Base-by-base conservation (phyloP, 2,888 invertebrate genomes). In the Shargacucullia verbasci region DNA sequence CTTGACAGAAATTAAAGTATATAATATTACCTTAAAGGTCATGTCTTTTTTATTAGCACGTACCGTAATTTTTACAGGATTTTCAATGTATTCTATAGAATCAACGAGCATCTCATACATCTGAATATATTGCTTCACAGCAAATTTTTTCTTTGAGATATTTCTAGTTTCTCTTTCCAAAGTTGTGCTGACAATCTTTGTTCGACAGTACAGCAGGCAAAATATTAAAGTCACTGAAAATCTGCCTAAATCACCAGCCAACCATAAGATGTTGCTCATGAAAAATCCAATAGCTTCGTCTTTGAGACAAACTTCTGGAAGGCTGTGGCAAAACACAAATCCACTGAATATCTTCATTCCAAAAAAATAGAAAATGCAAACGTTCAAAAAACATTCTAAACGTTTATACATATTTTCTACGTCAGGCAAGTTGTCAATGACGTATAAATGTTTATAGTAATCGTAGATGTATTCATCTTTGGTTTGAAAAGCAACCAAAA, bases 41-140 rank as follows among this genome's bases (percentile, higher is more conserved):
- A n/a, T n/a, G n/a, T n/a, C n/a, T n/a, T n/a, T n/a, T n/a, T n/a
- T 20, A 11, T 13, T 20, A 38, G 15, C 9, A 38, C 38, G 4
- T 41, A 43, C 43, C 31, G 13, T 11, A n/a, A 31, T 8, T 31
- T 31, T 14, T 7, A 43, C 10, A 1, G 43, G 15, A 6, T 14
- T 31, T 4, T 43, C 31, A 10, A 43, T 11, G 12, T 43, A 9
- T 11, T 14, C 31, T 5, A 43, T 11, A 1, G 31, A 11, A 0
- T 43, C 31, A 2, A 31, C 31, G 6, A 43, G 11, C 27, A 9
- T 14, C 9, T 43, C 31, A 15, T 43, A 43, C 43, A 33, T 43
- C 14, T 31, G 11, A 2, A 43, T 8, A 14, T 14, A 33, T 11
- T 31, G 11, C 6, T 6, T 31, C 0, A 43, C 43, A 5, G 31